Base-by-base conservation (phyloP, 2,113 vertebrate species). In the Potamarius usumacintae region DNA sequence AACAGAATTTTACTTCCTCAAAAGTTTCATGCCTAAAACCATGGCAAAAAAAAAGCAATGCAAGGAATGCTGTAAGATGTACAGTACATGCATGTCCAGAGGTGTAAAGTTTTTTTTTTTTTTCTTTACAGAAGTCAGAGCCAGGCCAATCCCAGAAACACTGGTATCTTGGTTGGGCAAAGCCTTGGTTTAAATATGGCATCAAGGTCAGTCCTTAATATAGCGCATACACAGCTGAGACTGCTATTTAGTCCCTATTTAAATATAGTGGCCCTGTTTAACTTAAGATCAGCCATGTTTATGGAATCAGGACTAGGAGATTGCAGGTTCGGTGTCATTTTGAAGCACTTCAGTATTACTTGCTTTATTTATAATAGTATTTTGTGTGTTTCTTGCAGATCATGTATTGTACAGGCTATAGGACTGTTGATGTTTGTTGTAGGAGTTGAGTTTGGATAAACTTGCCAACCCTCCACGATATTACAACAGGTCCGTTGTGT, bases 241-340 rank as follows among this genome's bases (percentile, higher is more conserved):
- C 20, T 25, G 30, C 78, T n/a, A 48, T 55, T n/a, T 27, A 69
- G 58, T 60, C 30, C 80, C 69, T 82, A 58, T 78, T 82, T 34
- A 80, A 85, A 60, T 80, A 82, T 55, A 72, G 83, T 81, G 71
- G 82, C 67, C 48, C 67, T 87, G 62, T 78, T 84, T 82, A 79
- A 80, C 76, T 34, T 62, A 81, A 85, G 34, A 88, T 62, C 20
- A 62, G 25, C 9, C n/a, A n/a, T 84, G 25, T 84, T 5, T 27
- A 67, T 14, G 34, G n/a, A 17, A 9, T 18, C 30, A 27, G 27
- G 57, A 48, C 69, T 87, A 48, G 52, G n/a, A 15, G n/a, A 11
- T 58, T 50, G 55, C 53, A 50, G 82, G 50, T 25, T 53, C 50
- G 22, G 60, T 55, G 58, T 30, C 48, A 14, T 55, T 72, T 53